A percentile compares a stretch with the other conserved stretches of the same genome.
These are phyloP conservation scores for Pseudopodoces humilis DNA, from an alignment of 2,113 vertebrate genomes.

Conservation along the genomic window DNA sequence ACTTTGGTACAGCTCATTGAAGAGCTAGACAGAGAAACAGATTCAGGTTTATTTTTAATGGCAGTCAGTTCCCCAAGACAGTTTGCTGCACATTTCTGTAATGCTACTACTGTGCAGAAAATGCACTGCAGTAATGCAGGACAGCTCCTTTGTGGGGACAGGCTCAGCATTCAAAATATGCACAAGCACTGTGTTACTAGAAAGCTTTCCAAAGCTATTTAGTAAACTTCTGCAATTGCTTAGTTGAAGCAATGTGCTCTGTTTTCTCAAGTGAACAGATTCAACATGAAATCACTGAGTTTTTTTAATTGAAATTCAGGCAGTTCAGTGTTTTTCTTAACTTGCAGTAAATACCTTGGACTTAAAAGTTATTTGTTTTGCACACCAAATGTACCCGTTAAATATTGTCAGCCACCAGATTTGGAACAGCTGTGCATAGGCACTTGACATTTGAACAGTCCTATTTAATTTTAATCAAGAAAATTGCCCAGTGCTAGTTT, in stretches of 20 bases:
- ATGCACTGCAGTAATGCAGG: neutral
- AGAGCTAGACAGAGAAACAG: neutral
- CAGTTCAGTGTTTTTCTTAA: neutral
- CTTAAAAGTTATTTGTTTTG: neutral
- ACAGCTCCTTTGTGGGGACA: neutral
- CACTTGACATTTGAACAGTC: neutral
- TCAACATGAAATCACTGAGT: fast-evolving
- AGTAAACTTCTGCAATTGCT: neutral
- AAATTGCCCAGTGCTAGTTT: neutral
- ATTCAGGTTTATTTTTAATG: neutral
- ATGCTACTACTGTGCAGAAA: neutral
- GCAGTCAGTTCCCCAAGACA: neutral
- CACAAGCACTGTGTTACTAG: neutral
- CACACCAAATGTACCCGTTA: neutral
- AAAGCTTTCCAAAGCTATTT: neutral
- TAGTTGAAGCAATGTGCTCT: neutral
- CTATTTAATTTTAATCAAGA: neutral
- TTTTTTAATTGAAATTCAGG: neutral
- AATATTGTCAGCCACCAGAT: neutral
- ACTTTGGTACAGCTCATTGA: neutral
- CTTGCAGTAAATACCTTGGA: neutral
- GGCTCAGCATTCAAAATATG: neutral
- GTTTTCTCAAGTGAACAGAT: neutral
- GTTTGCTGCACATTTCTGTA: neutral
- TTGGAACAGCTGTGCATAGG: neutral